phyloP scores from a whole-genome alignment of 2,888 invertebrate genomes.

The Sphaerophoria rueppellii region DNA sequence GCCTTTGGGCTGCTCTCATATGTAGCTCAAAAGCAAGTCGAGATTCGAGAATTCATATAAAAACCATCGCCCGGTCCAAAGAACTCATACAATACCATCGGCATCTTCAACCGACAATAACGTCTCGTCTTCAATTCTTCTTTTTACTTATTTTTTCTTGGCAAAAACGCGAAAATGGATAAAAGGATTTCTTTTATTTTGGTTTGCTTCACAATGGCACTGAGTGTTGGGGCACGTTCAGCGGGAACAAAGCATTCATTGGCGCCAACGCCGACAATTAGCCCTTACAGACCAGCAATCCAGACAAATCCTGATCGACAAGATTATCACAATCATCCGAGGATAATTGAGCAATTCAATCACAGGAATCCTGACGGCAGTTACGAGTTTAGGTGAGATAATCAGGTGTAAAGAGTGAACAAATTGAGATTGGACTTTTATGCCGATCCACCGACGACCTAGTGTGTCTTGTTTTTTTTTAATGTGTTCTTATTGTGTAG shows the following conservation, averaged over 20 bases:
- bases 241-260: slow-evolving; percentile 24
- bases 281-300: slow-evolving; percentile 26
- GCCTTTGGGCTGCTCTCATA: slow-evolving; percentile 51
- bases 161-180: slow-evolving; percentile 33
- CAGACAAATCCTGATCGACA: slow-evolving; percentile 47
- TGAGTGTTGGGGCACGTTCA: slow-evolving; percentile 64
- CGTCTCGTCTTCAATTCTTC: slow-evolving; percentile 30
- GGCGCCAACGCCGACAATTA: slow-evolving; percentile 29
- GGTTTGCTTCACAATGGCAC: slow-evolving; percentile 28
- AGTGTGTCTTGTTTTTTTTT: background rate
- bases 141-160: background rate
- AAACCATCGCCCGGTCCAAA: slow-evolving; percentile 63
- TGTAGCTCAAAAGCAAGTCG: slow-evolving; percentile 22
- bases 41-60: slow-evolving; percentile 59
- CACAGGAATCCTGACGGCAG: slow-evolving; percentile 80
- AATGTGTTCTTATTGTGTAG: slow-evolving; percentile 69
- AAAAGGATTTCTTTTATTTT: slow-evolving; percentile 56
- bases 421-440: slow-evolving; percentile 25
- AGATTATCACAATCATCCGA: slow-evolving; percentile 55
- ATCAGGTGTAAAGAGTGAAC: slow-evolving; percentile 47
- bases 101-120: slow-evolving; percentile 64
- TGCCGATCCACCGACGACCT: slow-evolving; percentile 32
- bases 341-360: slow-evolving; percentile 77
- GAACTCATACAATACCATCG: slow-evolving; percentile 64
- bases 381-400: slow-evolving; percentile 78